phyloP scores from a whole-genome alignment of 2,797 vertebrate species.

The Sebastes goodei region DNA sequence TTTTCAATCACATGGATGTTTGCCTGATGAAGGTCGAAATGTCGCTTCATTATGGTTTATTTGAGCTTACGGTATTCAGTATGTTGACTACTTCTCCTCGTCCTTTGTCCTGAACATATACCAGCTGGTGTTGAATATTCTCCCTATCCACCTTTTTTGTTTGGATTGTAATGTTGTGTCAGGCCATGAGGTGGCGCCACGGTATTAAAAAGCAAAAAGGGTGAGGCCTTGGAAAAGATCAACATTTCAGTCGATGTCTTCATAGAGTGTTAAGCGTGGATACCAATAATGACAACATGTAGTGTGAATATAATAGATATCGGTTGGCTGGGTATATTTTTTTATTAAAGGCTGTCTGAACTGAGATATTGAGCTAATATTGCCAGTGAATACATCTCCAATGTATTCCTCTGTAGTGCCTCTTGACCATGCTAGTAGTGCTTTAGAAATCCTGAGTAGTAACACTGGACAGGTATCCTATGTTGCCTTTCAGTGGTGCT shows the following conservation, averaged over 20 bases:
- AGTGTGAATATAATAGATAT: not conserved
- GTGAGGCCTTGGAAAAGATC: conserved; percentile 41
- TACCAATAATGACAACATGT: not conserved
- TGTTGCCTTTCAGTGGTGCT: not conserved
- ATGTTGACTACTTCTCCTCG: not conserved
- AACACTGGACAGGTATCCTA: not conserved
- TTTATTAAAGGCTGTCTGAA: not conserved
- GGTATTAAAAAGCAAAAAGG: conserved; percentile 37
- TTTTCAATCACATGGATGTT: not conserved
- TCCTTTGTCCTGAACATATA: not conserved
- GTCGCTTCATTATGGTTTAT: not conserved
- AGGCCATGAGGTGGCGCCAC: conserved; percentile 54
- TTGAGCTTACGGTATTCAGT: not conserved
- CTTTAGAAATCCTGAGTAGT: fast-evolving
- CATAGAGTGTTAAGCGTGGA: not conserved
- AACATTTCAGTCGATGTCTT: conserved; percentile 34
- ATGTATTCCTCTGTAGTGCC: not conserved
- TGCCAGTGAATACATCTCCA: not conserved
- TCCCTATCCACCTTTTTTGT: not conserved
- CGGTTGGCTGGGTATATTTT: not conserved
- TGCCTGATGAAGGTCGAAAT: not conserved
- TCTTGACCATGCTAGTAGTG: not conserved
- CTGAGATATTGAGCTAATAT: not conserved
- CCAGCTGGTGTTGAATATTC: not conserved
- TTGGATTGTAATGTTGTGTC: not conserved